phyloP scores from a whole-genome alignment of 2,113 vertebrate genomes.

The Pelobates fuscus region DNA sequence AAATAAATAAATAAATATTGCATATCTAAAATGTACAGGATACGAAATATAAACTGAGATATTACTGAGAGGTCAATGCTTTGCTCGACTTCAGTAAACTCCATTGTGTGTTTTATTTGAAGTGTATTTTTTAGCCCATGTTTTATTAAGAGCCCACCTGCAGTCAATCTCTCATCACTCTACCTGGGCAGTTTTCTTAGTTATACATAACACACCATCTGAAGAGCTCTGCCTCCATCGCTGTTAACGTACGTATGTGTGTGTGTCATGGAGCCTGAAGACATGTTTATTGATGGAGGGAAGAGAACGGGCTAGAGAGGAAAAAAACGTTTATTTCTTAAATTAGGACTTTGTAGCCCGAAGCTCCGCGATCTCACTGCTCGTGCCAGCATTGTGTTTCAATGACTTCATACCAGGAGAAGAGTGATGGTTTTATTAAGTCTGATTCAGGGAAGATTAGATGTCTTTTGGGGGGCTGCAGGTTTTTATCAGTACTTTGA shows the following conservation, averaged over 20 bases:
- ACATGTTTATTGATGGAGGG: neutral
- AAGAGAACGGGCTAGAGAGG: neutral
- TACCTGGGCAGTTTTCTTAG: conserved; percentile 16
- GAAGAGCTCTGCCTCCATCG: neutral
- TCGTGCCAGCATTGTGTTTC: conserved; percentile 20
- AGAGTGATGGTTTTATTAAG: conserved; percentile 27
- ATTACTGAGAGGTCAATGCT: neutral
- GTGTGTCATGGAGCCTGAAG: conserved; percentile 15
- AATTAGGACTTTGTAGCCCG: conserved; percentile 20
- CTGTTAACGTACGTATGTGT: conserved; percentile 1
- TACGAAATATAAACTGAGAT: too few relatives aligned
- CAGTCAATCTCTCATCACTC: conserved; percentile 20
- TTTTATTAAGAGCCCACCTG: conserved; percentile 13
- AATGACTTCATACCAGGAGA: conserved; percentile 1
- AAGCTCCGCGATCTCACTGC: conserved; percentile 1
- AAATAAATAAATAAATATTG: too few relatives aligned
- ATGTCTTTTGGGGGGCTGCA: neutral
- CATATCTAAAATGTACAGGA: too few relatives aligned
- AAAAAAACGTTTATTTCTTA: conserved; percentile 8
- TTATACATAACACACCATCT: conserved; percentile 4
- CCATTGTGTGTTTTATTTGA: neutral
- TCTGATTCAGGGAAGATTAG: neutral
- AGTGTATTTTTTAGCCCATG: neutral
- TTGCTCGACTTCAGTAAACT: neutral
- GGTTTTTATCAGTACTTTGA: neutral